Conservation (phyloP, 2,113 vertebrate species). For the Paradisaea rubra region DNA sequence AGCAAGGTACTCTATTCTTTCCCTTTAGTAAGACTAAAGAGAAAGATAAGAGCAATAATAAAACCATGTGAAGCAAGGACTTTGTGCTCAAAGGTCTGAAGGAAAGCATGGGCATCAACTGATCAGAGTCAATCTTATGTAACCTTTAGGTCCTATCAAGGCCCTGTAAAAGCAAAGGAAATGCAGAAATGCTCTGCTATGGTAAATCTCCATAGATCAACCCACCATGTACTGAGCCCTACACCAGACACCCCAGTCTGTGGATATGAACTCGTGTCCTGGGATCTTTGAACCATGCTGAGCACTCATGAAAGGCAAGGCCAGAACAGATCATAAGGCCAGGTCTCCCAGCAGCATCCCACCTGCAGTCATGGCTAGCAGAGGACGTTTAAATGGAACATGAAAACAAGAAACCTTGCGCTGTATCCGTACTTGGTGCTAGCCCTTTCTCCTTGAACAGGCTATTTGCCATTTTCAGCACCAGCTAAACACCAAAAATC, state of each 20-base stretch:
- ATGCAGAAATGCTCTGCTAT: background rate
- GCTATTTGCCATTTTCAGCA: background rate
- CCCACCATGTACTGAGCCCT: background rate
- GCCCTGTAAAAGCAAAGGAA: background rate
- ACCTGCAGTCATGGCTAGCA: background rate
- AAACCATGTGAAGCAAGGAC: background rate
- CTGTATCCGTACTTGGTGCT: background rate
- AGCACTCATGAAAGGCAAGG: fast-evolving
- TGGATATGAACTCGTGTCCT: background rate
- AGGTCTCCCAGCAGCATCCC: background rate
- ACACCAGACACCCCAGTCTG: background rate
- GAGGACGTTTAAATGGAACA: background rate
- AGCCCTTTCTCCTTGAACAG: background rate
- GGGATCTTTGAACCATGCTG: fast-evolving
- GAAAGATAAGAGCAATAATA: background rate
- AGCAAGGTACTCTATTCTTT: background rate
- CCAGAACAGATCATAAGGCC: background rate
- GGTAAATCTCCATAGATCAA: background rate
- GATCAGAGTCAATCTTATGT: background rate
- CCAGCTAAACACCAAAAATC: background rate
- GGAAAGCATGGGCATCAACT: background rate
- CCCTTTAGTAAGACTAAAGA: background rate
- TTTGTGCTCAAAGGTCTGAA: background rate
- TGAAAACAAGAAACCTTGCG: background rate
- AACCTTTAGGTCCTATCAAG: background rate